Conservation (phyloP, 2,113 vertebrate genomes). For the Haplotaxodon microlepis region DNA sequence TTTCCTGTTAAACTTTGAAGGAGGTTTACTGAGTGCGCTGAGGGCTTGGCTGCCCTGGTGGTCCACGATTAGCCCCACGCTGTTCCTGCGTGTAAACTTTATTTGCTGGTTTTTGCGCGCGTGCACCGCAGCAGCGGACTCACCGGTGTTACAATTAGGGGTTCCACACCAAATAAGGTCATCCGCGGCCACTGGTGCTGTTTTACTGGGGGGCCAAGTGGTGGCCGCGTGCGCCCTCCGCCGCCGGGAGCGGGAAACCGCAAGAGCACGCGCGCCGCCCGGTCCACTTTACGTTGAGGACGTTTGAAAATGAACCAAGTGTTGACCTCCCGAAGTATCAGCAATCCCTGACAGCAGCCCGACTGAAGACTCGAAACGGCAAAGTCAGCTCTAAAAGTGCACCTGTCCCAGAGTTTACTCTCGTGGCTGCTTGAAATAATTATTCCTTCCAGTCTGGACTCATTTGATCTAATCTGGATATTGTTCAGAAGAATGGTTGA, state of each 20-base stretch:
- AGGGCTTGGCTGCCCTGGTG: background rate
- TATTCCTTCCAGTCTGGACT: background rate
- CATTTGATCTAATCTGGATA: background rate
- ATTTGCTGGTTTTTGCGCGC: background rate
- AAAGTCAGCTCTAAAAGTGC: background rate
- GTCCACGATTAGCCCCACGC: background rate
- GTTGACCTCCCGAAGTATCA: background rate
- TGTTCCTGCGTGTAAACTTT: background rate
- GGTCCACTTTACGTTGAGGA: background rate
- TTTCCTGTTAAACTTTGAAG: background rate
- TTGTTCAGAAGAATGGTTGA: background rate
- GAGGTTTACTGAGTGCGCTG: background rate
- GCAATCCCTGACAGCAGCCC: background rate
- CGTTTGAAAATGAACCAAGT: background rate
- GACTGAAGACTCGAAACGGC: background rate
- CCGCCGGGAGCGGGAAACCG: conserved; percentile 30
- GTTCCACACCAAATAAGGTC: conserved; percentile 75
- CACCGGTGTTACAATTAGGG: conserved; percentile 40
- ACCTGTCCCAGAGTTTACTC: background rate
- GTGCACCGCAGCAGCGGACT: background rate
- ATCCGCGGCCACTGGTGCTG: conserved; percentile 36
- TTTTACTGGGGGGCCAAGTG: background rate
- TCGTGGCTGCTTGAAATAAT: background rate
- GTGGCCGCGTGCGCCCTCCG: conserved; percentile 57
- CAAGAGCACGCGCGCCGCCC: background rate